Evolutionary conservation across 1,140 invertebrate species (phyloP).

Genomic region (Drosophila erecta): DNA sequence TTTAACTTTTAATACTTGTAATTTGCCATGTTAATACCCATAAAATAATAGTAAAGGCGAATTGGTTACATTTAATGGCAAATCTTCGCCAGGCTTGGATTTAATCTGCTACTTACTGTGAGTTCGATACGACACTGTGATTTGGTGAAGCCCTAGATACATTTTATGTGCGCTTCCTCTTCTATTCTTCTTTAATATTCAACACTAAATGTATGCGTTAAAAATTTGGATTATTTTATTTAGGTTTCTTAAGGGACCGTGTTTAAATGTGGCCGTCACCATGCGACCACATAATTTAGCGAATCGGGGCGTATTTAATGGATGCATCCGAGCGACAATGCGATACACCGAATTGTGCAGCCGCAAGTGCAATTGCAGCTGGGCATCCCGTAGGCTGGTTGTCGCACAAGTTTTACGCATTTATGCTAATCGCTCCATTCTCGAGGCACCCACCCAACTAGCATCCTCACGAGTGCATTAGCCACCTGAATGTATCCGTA

Average conservation of each 20-base stretch:
- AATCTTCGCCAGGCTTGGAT: not conserved
- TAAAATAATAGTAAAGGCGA: slow-evolving; percentile 25
- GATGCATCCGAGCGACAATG: slow-evolving; percentile 4
- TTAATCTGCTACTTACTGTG: not conserved
- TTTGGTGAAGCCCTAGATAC: not conserved
- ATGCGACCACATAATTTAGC: not conserved
- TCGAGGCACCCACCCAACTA: slow-evolving; percentile 47
- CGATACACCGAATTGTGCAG: slow-evolving; percentile 37
- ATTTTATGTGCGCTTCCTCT: too few species aligned
- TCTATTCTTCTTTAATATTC: too few species aligned
- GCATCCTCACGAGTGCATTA: slow-evolving; percentile 27
- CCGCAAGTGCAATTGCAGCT: not conserved
- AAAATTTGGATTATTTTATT: not conserved
- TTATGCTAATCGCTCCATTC: slow-evolving; percentile 54
- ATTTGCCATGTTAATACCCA: slow-evolving; percentile 27
- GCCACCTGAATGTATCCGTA: slow-evolving; percentile 1
- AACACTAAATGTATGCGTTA: too few species aligned
- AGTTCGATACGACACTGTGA: not conserved
- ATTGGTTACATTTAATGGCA: slow-evolving; percentile 8
- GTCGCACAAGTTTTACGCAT: slow-evolving; percentile 17
- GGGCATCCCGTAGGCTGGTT: not conserved
- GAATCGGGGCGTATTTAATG: not conserved
- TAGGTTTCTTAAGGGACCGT: too few species aligned
- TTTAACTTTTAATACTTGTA: slow-evolving; percentile 31
- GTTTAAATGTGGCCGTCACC: not conserved